A percentile compares a stretch with the other conserved stretches of the same genome.
Evolutionary conservation across 92 coral and sea anemone species (phyloP).

Genomic region (Actinernus sp.): DNA sequence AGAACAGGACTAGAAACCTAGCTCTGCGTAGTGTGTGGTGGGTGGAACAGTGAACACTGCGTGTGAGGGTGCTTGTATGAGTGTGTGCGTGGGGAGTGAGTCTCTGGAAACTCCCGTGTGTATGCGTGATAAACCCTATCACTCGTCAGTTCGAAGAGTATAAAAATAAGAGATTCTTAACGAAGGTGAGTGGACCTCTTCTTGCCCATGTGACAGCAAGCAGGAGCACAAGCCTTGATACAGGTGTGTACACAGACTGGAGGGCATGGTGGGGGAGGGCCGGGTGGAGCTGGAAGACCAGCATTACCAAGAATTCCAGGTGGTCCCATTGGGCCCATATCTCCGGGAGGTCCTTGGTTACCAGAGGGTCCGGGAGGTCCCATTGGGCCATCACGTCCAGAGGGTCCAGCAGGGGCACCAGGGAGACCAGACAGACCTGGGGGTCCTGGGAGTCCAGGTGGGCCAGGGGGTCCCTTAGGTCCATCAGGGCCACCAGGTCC

Average conservation of each 20-base stretch:
- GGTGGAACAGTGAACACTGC: too few species aligned
- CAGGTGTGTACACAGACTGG: constrained; percentile 99
- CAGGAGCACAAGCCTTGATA: constrained; percentile 97
- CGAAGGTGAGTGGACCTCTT: constrained; percentile 73
- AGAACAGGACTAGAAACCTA: too few species aligned
- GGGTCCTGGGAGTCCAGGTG: constrained; percentile 96
- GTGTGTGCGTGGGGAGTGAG: constrained; percentile 26
- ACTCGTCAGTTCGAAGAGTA: constrained; percentile 61
- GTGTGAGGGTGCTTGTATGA: neutral
- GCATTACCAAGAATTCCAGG: constrained; percentile 91
- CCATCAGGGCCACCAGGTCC: constrained; percentile 99
- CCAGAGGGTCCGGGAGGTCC: constrained; percentile 99
- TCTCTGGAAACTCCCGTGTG: constrained; percentile 18
- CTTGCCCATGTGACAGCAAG: constrained; percentile 94
- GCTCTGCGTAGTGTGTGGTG: neutral
- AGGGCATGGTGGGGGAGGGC: constrained; percentile 99
- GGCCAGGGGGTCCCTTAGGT: constrained; percentile 99
- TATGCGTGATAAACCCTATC: constrained; percentile 35
- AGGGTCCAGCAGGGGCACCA: constrained; percentile 98
- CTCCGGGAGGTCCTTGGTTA: constrained; percentile 99
- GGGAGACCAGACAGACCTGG: constrained; percentile 97
- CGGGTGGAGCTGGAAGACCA: constrained; percentile 99
- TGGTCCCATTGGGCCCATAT: constrained; percentile 96
- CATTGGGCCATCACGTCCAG: constrained; percentile 99
- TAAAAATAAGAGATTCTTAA: constrained; percentile 47